Evolutionary conservation across 2,888 invertebrate species (phyloP), one percentile per base, ranked within the genome.

Genomic region (Cynaeus angustus): DNA sequence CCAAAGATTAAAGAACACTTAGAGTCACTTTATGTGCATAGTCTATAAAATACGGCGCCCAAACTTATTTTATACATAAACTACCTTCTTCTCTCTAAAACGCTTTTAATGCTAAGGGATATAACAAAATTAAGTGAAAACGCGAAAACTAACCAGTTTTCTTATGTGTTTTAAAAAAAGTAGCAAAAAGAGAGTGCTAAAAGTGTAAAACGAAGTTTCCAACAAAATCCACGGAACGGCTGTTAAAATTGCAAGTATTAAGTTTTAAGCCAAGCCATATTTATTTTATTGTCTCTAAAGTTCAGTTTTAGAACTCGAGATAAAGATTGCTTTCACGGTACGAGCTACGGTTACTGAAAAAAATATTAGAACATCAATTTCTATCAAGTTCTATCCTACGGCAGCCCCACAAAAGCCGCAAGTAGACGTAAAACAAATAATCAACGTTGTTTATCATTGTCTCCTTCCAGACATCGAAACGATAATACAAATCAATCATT

Each of bases 21-120:
- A 37, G 37, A 37, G 37, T 37, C 37, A 37, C 12, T 41, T 41
- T 41, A 41, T 41, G 41, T 10, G 41, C 13, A n/a, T 3, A 41
- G 41, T 13, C 6, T 50, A 26, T 41, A 41, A 41, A 41, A 41
- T 41, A 41, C 41, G 5, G 12, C 41, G 6, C 1, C 4, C 33
- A 61, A 62, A 37, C 48, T 62, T 62, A 52, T 59, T 45, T 59
- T 59, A 50, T 37, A 28, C 48, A 14, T 61, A 61, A 48, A 61
- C 48, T 61, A 61, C 14, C 13, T 59, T 61, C 61, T 6, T 61
- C n/a, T n/a, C 61, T 30, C 45, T 61, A 48, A 61, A 48, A 41
- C 26, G 48, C 48, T 61, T 61, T 61, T 48, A 48, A 61, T 38
- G 46, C 21, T 37, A 16, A 3, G 7, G 8, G 13, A 14, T 9